Evolutionary conservation across 2,888 invertebrate genomes (phyloP).

Genomic region (Halocaridina rubra): DNA sequence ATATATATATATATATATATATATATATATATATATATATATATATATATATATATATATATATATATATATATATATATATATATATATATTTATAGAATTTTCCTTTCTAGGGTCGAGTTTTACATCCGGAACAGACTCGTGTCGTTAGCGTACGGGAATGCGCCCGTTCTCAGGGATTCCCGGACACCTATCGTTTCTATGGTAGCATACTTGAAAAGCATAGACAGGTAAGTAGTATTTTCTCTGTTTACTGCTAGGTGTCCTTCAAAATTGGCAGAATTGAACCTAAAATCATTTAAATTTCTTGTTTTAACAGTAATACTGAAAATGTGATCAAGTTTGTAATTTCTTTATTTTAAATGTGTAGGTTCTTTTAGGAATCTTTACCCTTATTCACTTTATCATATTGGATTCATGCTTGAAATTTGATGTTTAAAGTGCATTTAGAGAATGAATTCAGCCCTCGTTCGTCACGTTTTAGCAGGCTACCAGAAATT

Average conservation of each 20-base stretch:
- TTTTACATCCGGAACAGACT: slow-evolving; percentile 83
- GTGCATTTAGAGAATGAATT: too few relatives aligned
- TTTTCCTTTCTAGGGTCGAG: slow-evolving; percentile 74
- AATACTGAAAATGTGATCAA: neutral
- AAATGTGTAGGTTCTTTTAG: neutral
- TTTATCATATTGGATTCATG: neutral
- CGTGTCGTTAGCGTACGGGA: slow-evolving; percentile 88
- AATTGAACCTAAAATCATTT: neutral
- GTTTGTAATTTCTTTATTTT: neutral
- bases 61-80: too few relatives aligned
- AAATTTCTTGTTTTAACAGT: neutral
- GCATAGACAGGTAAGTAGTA: slow-evolving; percentile 61
- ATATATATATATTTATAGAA: too few relatives aligned
- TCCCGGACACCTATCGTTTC: slow-evolving; percentile 81
- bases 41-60: too few relatives aligned
- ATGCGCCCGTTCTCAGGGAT: slow-evolving; percentile 88
- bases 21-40: too few relatives aligned
- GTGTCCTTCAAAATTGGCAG: neutral
- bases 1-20: too few relatives aligned
- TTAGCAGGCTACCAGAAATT: too few relatives aligned
- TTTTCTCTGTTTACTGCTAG: neutral
- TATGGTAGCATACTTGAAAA: slow-evolving; percentile 70
- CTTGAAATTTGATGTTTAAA: too few relatives aligned
- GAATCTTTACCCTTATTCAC: neutral
- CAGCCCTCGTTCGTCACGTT: too few relatives aligned